phyloP scores from a whole-genome alignment of 2,797 vertebrate genomes.

The Sebastes dallii region DNA sequence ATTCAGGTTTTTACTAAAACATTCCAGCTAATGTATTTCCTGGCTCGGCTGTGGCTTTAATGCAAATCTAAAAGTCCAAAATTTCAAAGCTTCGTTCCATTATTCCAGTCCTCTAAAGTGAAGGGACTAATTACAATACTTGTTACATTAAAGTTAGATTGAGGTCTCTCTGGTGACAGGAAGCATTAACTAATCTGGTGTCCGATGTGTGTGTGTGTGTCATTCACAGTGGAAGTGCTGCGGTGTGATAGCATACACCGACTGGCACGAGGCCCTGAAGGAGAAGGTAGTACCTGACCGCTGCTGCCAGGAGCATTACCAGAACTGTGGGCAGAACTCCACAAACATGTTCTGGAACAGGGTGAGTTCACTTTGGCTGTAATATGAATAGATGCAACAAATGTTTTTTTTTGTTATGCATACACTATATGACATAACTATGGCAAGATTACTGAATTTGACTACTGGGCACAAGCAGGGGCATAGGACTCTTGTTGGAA shows the following conservation, averaged over 20 bases:
- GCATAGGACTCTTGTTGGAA: not conserved
- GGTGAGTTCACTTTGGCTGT: conserved; percentile 74
- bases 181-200: conserved; percentile 12
- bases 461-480: too few relatives aligned
- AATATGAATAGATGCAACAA: not conserved
- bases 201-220: conserved; percentile 10
- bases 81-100: conserved; percentile 8
- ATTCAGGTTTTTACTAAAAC: conserved; percentile 14
- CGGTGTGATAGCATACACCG: conserved; percentile 92
- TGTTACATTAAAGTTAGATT: conserved; percentile 26
- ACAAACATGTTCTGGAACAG: conserved; percentile 92
- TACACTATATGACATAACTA: not conserved
- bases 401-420: not conserved
- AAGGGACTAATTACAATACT: conserved; percentile 19
- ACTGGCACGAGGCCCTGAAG: conserved; percentile 93
- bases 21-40: conserved; percentile 50
- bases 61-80: conserved; percentile 19
- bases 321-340: conserved; percentile 91
- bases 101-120: conserved; percentile 8
- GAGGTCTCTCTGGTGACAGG: not conserved
- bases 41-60: conserved; percentile 26
- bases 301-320: conserved; percentile 96
- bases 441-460: not conserved
- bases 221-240: conserved; percentile 94
- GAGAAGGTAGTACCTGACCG: conserved; percentile 94